phyloP scores from a whole-genome alignment of 2,797 vertebrate species.

The Xiphorhynchus erythropygius region DNA sequence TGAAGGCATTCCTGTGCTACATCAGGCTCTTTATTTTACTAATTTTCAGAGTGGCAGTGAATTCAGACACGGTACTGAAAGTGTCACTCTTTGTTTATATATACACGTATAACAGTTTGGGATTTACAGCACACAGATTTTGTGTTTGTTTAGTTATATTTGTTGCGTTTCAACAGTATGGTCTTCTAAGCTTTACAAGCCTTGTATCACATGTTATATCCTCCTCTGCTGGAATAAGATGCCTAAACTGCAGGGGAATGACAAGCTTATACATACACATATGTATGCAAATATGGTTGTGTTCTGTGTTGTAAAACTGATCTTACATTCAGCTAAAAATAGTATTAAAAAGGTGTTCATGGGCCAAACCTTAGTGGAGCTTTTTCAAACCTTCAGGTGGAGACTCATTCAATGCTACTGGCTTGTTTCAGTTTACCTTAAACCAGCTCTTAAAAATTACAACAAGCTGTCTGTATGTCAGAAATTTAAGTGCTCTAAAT shows the following conservation, averaged over 20 bases:
- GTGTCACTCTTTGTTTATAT: neutral
- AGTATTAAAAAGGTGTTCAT: neutral
- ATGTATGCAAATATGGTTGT: neutral
- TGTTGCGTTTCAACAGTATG: neutral
- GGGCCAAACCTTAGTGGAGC: neutral
- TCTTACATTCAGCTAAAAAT: neutral
- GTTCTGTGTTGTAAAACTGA: neutral
- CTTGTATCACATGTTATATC: neutral
- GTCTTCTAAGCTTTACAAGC: neutral
- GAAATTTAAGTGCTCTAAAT: neutral
- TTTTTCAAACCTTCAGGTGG: neutral
- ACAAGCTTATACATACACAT: neutral
- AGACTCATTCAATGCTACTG: neutral
- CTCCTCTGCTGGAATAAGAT: neutral
- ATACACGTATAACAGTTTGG: accelerated
- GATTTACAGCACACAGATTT: neutral
- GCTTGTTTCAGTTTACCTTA: neutral
- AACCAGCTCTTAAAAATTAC: neutral
- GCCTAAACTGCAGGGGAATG: neutral
- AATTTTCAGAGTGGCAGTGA: neutral
- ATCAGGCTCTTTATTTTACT: neutral
- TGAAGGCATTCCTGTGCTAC: neutral
- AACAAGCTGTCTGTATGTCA: neutral
- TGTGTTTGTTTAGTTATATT: neutral
- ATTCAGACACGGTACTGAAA: neutral